Evolutionary conservation across 2,888 invertebrate genomes (phyloP), one percentile per base, ranked within the genome.

Genomic region (Melitaea athalia): DNA sequence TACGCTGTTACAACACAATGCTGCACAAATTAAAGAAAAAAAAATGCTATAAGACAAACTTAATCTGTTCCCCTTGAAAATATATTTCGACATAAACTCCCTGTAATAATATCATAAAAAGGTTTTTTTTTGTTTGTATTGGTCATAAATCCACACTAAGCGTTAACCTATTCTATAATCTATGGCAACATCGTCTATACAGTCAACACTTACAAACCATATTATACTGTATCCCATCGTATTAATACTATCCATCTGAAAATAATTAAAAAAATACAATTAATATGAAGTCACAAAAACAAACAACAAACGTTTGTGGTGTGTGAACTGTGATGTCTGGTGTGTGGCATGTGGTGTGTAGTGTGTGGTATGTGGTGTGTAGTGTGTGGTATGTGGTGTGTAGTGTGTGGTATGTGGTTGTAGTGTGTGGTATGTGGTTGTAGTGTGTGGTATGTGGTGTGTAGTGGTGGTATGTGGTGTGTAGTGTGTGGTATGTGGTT

Each of bases 141-240:
- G 45, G 65, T 60, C 66, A 70, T 69, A 73, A 71, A 70, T 66
- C 72, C 77, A 72, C 76, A 75, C 75, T 74, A 72, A 75, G 72
- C 67, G 70, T 69, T 68, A 68, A 31, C 64, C 67, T 72, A 75
- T 70, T 69, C 77, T 78, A 77, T 74, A 77, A 76, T 77, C 85
- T 88, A 88, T 88, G 88, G 88, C 88, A 88, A 88, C 88, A 83
- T 80, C 80, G 80, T 83, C 76, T 80, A 82, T 79, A 70, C 68
- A 72, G 77, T 78, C 80, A 74, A 78, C 77, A 78, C 77, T 72
- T 73, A 72, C 24, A 24, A 24, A 24, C 24, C 24, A 24, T 24
- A 70, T 67, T 24, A 70, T 67, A 65, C 69, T 59, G 57, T 63
- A 70, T 55, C 64, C 50, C 64, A 52, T 33, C 10, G 8, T 7